Base-by-base conservation (phyloP, 2,113 vertebrate species). In the Perca flavescens region DNA sequence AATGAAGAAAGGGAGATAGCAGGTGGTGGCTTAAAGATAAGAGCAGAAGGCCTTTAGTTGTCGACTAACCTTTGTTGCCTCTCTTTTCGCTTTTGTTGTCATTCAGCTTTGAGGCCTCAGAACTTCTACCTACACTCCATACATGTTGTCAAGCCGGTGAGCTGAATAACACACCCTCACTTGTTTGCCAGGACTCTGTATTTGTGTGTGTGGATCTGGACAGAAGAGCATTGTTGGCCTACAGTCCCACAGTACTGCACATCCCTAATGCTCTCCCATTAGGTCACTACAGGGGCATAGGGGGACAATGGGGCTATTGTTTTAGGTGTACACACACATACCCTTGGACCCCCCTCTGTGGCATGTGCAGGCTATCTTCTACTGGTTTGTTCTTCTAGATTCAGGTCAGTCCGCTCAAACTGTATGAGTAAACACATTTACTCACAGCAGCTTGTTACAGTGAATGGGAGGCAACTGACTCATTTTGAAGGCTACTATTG, bases 271-370 rank as follows among this genome's bases (percentile, higher is more conserved):
- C 74, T 36, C 66, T 86, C 46, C 63, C 65, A 82, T 82, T 81
- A 72, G 79, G 82, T 81, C 88, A 88, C 66, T 43, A 53, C 43
- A 70, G 53, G 79, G 72, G 61, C 47, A 82, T 1, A 25, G 40
- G 52, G 80, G 82, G 56, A 93, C 92, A 94, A 91, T 79, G 74
- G 47, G 47, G 46, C 80, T 80, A 87, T 92, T 93, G 90, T 94
- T 88, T 86, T 73, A 79, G 49, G 31, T 63, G 19, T 52, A 60
- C 17, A 69, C 54, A 63, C 62, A 60, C 62, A 65, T 31, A 66
- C 70, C 43, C 60, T 53, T 52, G 25, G 49, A 74, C 78, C 68
- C 77, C 46, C 43, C 46, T 3, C 19, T 83, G 25, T 69, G 34
- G n/a, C 66, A 74, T 80, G 68, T 81, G 19, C 8, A 64, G 63